Base-by-base conservation (phyloP, 2,888 invertebrate genomes). In the Temnothorax unifasciatus region DNA sequence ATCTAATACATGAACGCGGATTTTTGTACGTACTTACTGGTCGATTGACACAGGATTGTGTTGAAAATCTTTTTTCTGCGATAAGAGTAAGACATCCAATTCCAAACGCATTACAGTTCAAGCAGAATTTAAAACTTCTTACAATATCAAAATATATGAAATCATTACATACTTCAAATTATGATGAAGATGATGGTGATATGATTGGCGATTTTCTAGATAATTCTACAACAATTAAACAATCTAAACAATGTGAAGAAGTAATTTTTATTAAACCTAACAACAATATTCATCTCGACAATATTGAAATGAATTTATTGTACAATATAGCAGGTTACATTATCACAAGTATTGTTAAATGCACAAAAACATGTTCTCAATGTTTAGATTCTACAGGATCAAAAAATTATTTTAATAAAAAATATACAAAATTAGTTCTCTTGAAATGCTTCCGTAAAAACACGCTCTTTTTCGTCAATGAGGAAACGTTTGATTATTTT, bases 181-280 rank as follows among this genome's bases (percentile, higher is more conserved):
- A 61, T 41, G 83, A 79, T 5, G 21, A 66, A 59, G 66, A 79
- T 50, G 83, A 61, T 68, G 29, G 57, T 4, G 25, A 25, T 1
- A 57, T 57, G 1, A 57, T 57, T 25, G 47, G 44, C 15, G 25
- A 64, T 52, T 77, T 57, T 57, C 11, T 57, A 57, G n/a, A 25
- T 74, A 34, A 25, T 15, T 15, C 47, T 47, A 47, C 13, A 54
- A 54, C 9, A 38, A 38, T 44, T 11, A 82, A 75, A 44, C 44
- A 44, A 44, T 11, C 61, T 29, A 41, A 9, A 38, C 47, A 15
- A 47, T 13, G 47, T 47, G 15, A 29, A 15, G 15, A 8, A 29
- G 3, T 2, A 11, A 18, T 15, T 11, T 21, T 15, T 15, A 47
- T 47, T 15, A 47, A 15, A 0, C 57, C 57, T 5, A 68, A 50